Evolutionary conservation across 1,140 invertebrate genomes (phyloP), one percentile per base, ranked within the genome.

Genomic region (Dendroctonus valens): DNA sequence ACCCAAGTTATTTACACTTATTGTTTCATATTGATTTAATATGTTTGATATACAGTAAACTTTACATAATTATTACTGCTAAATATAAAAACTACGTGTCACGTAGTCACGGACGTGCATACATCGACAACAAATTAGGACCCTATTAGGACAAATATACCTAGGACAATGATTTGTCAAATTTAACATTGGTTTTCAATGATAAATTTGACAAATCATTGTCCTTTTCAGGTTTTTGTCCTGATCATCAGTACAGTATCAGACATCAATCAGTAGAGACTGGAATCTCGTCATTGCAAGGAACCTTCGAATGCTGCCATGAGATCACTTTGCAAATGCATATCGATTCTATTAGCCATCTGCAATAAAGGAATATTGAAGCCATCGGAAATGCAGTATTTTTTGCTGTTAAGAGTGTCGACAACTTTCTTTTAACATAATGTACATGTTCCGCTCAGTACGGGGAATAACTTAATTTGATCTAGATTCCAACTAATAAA

Each of bases 271-370:
- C 55, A 66, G 57, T 42, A 46, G 9, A 11, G 44, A 46, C 54
- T 58, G 50, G 42, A 12, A 39, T 49, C 50, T 3, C 3, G 26
- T 59, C 64, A 71, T 85, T 91, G 93, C 84, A 94, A 87, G 49
- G 91, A 93, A 83, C 96, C 93, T 83, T 98, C 96, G 81, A 98
- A 98, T 62, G 92, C 93, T 75, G 94, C 93, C 93, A 98, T 96
- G 77, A 97, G 85, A 84, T 97, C 94, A 83, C 94, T 97, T 82
- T 97, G 96, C 85, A 93, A 89, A 81, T 97, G 97, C 94, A 98
- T 96, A 79, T 98, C 95, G 76, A 98, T 97, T 81, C 93, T 91
- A 59, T 92, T 90, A 59, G 93, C 93, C 90, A 94, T 89, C 94
- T 97, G 86, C 59, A 89, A 88, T 8, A 58, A 44, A 46, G 5